phyloP scores from a whole-genome alignment of 2,113 vertebrate genomes.

The Chloropsis cyanopogon region DNA sequence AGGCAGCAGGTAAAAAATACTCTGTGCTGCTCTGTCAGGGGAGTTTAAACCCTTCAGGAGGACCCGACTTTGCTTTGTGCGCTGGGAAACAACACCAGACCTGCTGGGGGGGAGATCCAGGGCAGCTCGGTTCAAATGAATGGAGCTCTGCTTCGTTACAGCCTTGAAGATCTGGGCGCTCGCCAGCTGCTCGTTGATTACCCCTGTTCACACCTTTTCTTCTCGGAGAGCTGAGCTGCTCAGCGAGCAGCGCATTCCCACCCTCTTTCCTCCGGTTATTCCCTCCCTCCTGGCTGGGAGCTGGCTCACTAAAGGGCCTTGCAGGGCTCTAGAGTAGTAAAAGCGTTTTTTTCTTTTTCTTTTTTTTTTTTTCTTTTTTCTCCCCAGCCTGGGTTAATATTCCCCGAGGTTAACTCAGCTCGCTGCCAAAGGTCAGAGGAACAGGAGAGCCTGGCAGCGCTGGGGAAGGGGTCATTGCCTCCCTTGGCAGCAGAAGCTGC shows the following conservation, averaged over 20 bases:
- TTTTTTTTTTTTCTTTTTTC: no score
- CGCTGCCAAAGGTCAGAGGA: conserved; percentile 38
- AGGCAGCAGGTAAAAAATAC: neutral
- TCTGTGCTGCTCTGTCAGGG: neutral
- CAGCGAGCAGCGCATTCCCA: neutral
- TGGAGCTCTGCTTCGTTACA: neutral
- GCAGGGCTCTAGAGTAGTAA: neutral
- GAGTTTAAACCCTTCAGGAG: neutral
- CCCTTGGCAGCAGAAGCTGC: conserved; percentile 28
- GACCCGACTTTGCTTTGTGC: neutral
- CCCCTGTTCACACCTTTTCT: conserved; percentile 50
- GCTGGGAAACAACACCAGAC: neutral
- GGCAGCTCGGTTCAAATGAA: neutral
- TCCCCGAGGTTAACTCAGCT: conserved; percentile 21
- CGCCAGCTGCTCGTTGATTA: conserved; percentile 3
- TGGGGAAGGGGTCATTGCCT: neutral
- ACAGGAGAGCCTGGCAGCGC: neutral
- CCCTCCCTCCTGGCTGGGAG: neutral
- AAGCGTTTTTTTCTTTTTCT: neutral
- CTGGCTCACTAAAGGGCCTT: neutral
- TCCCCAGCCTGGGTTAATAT: neutral
- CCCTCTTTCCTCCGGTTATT: neutral
- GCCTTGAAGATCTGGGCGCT: neutral
- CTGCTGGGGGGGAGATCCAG: neutral
- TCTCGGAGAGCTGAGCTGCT: neutral